Percentiles rank a stretch among this genome's conserved stretches.
Conservation (phyloP, 2,113 vertebrate species). For the Perca schrenkii region DNA sequence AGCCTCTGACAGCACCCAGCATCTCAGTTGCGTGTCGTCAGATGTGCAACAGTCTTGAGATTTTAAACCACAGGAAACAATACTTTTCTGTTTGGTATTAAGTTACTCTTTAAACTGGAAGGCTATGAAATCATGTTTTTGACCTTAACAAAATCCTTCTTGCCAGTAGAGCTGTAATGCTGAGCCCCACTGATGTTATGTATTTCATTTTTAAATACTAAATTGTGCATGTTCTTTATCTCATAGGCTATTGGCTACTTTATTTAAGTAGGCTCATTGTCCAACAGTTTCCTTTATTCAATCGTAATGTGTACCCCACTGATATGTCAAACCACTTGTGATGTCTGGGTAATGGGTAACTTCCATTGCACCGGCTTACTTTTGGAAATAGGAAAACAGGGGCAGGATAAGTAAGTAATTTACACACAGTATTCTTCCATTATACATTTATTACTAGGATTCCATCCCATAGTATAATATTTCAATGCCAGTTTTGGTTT, state of each 20-base stretch:
- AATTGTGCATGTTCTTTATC: conserved; percentile 29
- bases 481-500: conserved; percentile 25
- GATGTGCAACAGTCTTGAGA: neutral
- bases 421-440: conserved; percentile 5
- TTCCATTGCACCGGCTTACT: conserved; percentile 30
- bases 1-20: neutral
- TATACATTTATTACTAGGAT: neutral
- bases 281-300: neutral
- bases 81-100: conserved; percentile 49
- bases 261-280: neutral
- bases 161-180: conserved; percentile 25
- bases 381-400: conserved; percentile 6
- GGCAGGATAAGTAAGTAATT: neutral
- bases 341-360: conserved; percentile 33
- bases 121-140: conserved; percentile 16
- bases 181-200: conserved; percentile 8
- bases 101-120: neutral
- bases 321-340: conserved; percentile 20
- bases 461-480: neutral
- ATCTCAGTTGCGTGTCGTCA: neutral
- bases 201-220: conserved; percentile 15
- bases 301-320: conserved; percentile 12
- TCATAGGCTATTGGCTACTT: conserved; percentile 1
- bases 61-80: neutral
- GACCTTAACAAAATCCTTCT: neutral